A percentile compares a stretch with the other conserved stretches of the same genome.
Conservation (phyloP, 2,888 invertebrate species). For the Rugalucina vietnamica region DNA sequence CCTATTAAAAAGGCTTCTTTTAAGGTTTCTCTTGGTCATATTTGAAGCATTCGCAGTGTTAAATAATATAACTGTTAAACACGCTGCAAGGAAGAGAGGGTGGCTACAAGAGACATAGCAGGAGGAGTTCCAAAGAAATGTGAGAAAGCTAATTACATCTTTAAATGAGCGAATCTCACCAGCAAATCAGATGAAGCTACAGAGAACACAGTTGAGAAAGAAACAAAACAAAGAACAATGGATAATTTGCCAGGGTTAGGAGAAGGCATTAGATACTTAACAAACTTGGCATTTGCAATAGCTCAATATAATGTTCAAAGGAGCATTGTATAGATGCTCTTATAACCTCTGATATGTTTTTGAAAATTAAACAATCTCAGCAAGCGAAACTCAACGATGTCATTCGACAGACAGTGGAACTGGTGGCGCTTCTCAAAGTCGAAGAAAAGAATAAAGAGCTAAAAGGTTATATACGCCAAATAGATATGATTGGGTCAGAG, state of each 20-base stretch:
- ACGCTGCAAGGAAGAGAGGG: background rate
- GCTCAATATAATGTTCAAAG: background rate
- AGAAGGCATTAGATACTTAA: background rate
- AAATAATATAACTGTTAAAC: too few species aligned
- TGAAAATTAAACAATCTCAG: background rate
- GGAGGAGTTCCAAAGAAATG: background rate
- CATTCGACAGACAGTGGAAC: background rate
- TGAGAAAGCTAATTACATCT: background rate
- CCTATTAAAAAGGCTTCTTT: too few species aligned
- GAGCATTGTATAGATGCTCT: background rate
- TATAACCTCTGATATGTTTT: background rate
- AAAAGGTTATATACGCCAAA: background rate
- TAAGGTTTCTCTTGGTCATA: too few species aligned
- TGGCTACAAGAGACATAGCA: background rate
- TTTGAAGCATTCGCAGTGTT: too few species aligned
- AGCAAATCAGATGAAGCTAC: background rate
- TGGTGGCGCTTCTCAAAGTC: background rate
- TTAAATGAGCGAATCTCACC: background rate
- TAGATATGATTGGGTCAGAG: too few species aligned
- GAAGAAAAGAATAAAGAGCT: background rate
- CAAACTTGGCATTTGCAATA: background rate
- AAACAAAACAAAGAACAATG: background rate
- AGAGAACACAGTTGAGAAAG: background rate
- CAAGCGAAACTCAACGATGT: background rate
- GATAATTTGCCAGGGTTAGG: background rate